phyloP scores from a whole-genome alignment of 2,888 invertebrate species.

The Cantharis flavilabris region DNA sequence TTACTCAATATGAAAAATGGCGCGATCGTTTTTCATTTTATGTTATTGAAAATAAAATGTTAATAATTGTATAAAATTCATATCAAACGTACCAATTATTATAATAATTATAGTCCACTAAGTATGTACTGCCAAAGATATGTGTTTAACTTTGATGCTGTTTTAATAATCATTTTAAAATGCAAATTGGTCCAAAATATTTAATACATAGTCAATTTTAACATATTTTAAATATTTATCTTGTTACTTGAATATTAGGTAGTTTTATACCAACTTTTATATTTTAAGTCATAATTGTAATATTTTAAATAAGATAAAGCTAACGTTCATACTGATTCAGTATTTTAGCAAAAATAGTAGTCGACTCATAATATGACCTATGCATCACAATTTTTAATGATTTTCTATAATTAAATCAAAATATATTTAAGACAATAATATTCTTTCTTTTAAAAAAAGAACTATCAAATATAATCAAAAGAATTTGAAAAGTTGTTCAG shows the following conservation, averaged over 20 bases:
- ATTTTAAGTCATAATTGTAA: background rate
- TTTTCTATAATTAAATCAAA: background rate
- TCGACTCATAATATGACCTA: background rate
- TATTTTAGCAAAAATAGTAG: background rate
- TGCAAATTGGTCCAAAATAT: background rate
- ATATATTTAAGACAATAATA: background rate
- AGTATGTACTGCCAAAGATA: constrained; percentile 31
- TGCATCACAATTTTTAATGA: background rate
- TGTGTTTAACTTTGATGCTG: constrained; percentile 14
- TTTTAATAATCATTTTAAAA: constrained; percentile 8
- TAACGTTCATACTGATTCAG: background rate
- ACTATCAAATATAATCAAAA: background rate
- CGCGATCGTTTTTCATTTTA: background rate
- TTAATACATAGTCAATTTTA: background rate
- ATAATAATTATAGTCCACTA: constrained; percentile 18
- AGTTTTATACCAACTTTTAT: constrained; percentile 1
- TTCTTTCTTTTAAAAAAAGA: background rate
- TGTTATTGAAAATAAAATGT: background rate
- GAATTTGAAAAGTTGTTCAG: background rate
- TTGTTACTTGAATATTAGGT: background rate
- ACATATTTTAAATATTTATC: background rate
- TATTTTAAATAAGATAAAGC: background rate
- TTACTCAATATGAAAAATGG: background rate
- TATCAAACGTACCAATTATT: constrained; percentile 31
- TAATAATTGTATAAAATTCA: constrained; percentile 21